These are phyloP conservation scores for Lagopus leucura DNA, from an alignment of 2,113 vertebrate species.

Conservation along the genomic window DNA sequence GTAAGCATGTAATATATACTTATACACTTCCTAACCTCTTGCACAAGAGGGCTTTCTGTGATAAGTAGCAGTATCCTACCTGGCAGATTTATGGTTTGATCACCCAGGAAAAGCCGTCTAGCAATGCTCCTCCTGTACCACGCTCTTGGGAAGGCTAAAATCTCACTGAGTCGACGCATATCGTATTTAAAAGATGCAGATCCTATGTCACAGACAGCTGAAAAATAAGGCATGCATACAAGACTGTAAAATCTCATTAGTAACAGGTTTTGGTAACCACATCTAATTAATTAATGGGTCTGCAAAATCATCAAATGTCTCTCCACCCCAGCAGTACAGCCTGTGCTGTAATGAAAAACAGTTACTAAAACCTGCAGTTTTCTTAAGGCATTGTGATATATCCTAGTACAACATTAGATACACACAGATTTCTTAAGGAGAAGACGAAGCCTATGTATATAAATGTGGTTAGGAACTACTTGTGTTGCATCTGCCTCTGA, in stretches of 20 bases:
- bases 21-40: not conserved
- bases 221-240: not conserved
- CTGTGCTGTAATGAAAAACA: not conserved
- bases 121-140: conserved; percentile 98
- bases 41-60: not conserved
- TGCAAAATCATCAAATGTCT: not conserved
- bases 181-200: conserved; percentile 99
- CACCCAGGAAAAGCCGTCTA: conserved; percentile 93
- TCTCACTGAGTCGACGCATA: conserved; percentile 97
- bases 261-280: not conserved
- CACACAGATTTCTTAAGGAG: not conserved
- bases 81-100: conserved; percentile 96
- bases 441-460: not conserved
- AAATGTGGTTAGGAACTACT: not conserved
- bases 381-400: not conserved
- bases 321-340: not conserved
- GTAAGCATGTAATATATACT: not conserved
- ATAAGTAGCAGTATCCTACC: conserved; percentile 70
- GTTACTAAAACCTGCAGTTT: not conserved
- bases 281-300: not conserved
- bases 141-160: conserved; percentile 95
- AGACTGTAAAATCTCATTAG: not conserved
- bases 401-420: not conserved
- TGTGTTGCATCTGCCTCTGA: not conserved
- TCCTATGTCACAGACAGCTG: conserved; percentile 98